phyloP scores from a whole-genome alignment of 2,888 invertebrate species.

The Orchesella flavescens region DNA sequence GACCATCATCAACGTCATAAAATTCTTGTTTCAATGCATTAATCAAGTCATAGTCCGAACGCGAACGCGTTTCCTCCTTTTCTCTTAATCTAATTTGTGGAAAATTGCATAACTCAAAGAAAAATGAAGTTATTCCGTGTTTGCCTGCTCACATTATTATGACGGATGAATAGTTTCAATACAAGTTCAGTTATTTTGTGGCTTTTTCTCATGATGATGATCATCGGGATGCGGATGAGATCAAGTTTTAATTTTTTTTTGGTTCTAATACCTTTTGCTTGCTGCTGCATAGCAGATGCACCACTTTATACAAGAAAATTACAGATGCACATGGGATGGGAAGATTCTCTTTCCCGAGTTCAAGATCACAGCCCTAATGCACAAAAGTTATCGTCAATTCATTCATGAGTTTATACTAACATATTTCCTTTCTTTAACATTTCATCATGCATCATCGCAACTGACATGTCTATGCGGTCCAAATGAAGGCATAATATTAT shows the following conservation, averaged over 20 bases:
- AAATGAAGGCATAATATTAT: not conserved
- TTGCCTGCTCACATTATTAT: not conserved
- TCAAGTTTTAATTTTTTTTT: no score
- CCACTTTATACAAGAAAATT: no score
- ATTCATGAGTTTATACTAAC: no score
- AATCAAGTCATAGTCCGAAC: conserved; percentile 9
- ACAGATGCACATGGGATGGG: no score
- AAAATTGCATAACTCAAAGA: not conserved
- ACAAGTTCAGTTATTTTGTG: not conserved
- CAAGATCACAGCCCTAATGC: no score
- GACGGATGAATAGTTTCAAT: not conserved
- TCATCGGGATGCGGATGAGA: conserved; percentile 7
- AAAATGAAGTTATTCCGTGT: conserved; percentile 18
- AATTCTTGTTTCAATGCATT: conserved; percentile 7
- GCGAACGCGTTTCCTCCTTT: not conserved
- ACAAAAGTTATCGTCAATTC: no score
- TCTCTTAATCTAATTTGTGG: conserved; percentile 12
- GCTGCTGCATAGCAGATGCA: no score
- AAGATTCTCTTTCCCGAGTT: no score
- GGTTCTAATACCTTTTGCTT: no score
- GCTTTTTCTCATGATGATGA: conserved; percentile 9
- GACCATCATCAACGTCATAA: not conserved
- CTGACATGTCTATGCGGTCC: no score
- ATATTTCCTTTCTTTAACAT: no score
- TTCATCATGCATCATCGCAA: no score